Percentiles rank a stretch among this genome's conserved stretches.
Conservation (phyloP, 2,797 vertebrate species). For the Enteromius treurensis region DNA sequence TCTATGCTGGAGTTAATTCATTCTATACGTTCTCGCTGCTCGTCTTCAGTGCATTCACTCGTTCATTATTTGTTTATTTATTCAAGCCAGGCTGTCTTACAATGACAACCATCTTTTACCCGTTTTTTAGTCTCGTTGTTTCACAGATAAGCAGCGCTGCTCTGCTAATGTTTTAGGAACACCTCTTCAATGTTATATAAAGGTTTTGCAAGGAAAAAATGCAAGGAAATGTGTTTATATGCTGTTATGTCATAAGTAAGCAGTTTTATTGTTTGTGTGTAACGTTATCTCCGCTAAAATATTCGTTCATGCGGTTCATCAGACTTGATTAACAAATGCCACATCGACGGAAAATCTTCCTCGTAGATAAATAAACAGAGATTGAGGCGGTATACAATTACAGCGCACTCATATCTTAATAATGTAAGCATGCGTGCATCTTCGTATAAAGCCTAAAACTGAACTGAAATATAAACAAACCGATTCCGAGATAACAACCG, state of each 20-base stretch:
- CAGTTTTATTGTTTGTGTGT: background rate
- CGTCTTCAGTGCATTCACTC: conserved; percentile 14
- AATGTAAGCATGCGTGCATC: background rate
- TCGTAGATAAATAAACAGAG: background rate
- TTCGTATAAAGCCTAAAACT: background rate
- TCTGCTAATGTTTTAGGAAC: conserved; percentile 5
- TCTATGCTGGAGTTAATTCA: background rate
- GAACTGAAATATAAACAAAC: background rate
- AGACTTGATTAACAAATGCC: background rate
- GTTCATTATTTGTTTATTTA: conserved; percentile 16
- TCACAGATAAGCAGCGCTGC: background rate
- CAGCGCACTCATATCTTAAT: background rate
- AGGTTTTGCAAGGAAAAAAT: background rate
- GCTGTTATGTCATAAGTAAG: background rate
- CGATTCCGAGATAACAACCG: background rate
- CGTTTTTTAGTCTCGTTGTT: background rate
- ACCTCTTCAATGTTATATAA: background rate
- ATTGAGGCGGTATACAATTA: background rate
- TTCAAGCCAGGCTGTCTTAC: background rate
- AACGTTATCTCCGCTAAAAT: background rate
- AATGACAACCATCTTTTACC: conserved; percentile 3
- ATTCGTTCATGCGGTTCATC: background rate
- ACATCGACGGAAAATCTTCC: background rate
- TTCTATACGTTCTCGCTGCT: background rate
- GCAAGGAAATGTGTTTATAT: background rate